Conservation (phyloP, 2,888 invertebrate genomes). For the Cheilosia vulpina region DNA sequence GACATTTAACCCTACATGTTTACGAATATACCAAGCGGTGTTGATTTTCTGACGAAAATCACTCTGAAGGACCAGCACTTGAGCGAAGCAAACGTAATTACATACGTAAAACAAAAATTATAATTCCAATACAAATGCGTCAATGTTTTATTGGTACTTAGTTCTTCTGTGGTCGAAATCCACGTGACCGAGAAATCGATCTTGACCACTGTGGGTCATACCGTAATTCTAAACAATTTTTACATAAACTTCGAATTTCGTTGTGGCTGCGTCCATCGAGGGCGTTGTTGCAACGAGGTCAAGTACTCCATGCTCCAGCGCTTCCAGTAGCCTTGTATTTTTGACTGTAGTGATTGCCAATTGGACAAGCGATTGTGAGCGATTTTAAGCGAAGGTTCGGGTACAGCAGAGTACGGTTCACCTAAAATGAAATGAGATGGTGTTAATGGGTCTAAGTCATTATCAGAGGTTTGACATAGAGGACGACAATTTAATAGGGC, state of each 20-base stretch:
- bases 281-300: not conserved
- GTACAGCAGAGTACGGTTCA: too few species aligned
- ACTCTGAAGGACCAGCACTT: not conserved
- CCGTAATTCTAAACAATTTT: too few species aligned
- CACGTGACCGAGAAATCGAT: too few species aligned
- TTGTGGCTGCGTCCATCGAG: too few species aligned
- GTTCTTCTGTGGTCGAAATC: too few species aligned
- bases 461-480: not conserved
- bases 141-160: too few species aligned
- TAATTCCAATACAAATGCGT: too few species aligned
- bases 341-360: not conserved
- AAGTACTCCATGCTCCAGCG: not conserved
- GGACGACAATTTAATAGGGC: not conserved
- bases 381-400: not conserved
- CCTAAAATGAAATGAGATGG: not conserved
- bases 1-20: too few species aligned
- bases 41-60: not conserved
- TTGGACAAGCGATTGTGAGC: not conserved
- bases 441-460: slow-evolving; percentile 1
- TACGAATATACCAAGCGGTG: not conserved
- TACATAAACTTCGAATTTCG: too few species aligned
- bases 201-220: too few species aligned
- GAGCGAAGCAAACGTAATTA: too few species aligned
- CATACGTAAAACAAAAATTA: too few species aligned
- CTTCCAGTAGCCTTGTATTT: not conserved